Evolutionary conservation across 2,113 vertebrate species (phyloP).

Genomic region (Tragelaphus imberbis): DNA sequence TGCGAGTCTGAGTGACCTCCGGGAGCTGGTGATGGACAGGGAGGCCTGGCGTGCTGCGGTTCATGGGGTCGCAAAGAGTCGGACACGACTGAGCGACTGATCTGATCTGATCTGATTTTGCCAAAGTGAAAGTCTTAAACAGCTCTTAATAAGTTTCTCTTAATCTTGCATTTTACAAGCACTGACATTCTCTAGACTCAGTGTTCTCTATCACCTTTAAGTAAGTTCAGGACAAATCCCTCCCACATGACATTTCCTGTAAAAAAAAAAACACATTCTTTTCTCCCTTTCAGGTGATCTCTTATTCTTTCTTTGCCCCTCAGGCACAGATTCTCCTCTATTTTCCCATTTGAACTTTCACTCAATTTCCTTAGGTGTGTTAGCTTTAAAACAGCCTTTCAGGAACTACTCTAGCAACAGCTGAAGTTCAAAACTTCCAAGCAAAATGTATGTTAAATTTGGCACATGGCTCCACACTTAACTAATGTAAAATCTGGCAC

Average conservation of each 20-base stretch:
- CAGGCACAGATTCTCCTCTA: neutral
- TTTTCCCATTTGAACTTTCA: neutral
- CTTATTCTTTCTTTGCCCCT: neutral
- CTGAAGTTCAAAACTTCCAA: neutral
- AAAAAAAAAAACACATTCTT: neutral
- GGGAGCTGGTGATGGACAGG: no score
- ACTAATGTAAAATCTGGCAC: neutral
- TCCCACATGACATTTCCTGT: neutral
- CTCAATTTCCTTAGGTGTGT: neutral
- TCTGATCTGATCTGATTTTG: no score
- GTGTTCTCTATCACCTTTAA: neutral
- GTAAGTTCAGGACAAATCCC: neutral
- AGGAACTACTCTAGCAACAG: neutral
- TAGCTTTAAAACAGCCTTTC: neutral
- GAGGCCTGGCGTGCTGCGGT: no score
- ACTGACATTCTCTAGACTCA: neutral
- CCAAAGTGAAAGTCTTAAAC: neutral
- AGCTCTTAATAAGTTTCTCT: neutral
- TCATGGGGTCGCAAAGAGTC: no score
- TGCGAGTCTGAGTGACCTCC: no score
- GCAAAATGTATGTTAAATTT: neutral
- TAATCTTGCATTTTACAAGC: neutral
- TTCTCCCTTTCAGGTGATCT: neutral
- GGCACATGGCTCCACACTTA: neutral
- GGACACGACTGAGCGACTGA: no score